Evolutionary conservation across 2,888 invertebrate species (phyloP).

Genomic region (Taphrorychus bicolor): DNA sequence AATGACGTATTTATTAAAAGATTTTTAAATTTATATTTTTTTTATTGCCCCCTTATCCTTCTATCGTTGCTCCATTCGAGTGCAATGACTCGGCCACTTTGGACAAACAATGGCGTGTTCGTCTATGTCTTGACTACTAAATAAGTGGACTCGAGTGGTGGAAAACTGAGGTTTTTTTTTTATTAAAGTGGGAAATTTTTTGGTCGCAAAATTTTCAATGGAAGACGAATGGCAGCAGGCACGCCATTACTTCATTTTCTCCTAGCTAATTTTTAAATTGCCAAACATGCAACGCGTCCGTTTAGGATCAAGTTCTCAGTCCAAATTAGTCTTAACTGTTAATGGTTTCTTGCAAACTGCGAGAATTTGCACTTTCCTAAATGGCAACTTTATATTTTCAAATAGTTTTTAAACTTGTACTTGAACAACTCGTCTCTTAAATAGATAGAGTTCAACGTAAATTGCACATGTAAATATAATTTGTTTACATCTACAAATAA

Average conservation of each 20-base stretch:
- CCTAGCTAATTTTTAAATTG: conserved; percentile 10
- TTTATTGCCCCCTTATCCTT: neutral
- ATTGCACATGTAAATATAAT: too few relatives aligned
- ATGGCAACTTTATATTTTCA: too few relatives aligned
- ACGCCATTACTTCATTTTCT: conserved; percentile 17
- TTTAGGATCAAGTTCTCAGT: neutral
- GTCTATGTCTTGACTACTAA: conserved; percentile 1
- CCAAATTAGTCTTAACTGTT: too few relatives aligned
- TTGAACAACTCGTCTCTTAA: too few relatives aligned
- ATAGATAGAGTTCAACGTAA: too few relatives aligned
- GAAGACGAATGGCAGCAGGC: conserved; percentile 4
- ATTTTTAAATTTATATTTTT: neutral
- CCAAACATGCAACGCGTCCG: conserved; percentile 6
- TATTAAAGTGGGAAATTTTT: conserved; percentile 16
- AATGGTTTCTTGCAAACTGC: too few relatives aligned
- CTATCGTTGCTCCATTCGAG: too few relatives aligned
- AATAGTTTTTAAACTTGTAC: too few relatives aligned
- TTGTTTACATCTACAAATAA: too few relatives aligned
- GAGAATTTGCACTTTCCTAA: too few relatives aligned
- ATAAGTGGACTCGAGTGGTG: conserved; percentile 15
- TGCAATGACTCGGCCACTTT: neutral
- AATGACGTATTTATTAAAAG: neutral
- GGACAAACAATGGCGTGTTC: neutral
- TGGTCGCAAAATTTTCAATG: conserved; percentile 19
- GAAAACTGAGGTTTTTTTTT: conserved; percentile 10